phyloP scores from a whole-genome alignment of 2,888 invertebrate species.

The Chaitophorus viminalis region DNA sequence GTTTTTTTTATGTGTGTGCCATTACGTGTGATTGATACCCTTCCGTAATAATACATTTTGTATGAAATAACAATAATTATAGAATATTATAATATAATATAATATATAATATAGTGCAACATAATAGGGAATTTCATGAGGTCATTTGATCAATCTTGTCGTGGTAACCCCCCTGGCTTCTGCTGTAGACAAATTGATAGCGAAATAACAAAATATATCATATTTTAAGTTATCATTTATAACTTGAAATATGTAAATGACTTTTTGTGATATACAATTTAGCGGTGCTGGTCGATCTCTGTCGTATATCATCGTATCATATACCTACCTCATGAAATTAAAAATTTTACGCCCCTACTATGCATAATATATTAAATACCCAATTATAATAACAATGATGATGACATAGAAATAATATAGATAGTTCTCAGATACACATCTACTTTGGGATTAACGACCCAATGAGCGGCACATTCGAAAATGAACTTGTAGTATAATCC shows the following conservation, averaged over 20 bases:
- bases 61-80: not conserved
- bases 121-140: too few species aligned
- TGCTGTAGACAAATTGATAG: too few species aligned
- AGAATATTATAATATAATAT: too few species aligned
- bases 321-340: too few species aligned
- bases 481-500: conserved; percentile 8
- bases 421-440: not conserved
- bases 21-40: not conserved
- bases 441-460: conserved; percentile 32
- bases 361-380: not conserved
- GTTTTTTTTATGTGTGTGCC: not conserved
- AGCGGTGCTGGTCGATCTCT: too few species aligned
- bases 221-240: too few species aligned
- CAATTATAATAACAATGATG: not conserved
- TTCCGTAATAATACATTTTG: not conserved
- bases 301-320: too few species aligned
- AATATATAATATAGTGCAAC: too few species aligned
- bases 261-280: not conserved
- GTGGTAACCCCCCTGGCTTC: too few species aligned
- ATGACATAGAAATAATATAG: not conserved
- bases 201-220: too few species aligned
- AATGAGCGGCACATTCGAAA: not conserved
- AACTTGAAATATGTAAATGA: not conserved
- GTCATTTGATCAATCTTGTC: too few species aligned
- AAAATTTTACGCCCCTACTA: too few species aligned